phyloP scores from a whole-genome alignment of 2,113 vertebrate species.

The Nothocercus julius region DNA sequence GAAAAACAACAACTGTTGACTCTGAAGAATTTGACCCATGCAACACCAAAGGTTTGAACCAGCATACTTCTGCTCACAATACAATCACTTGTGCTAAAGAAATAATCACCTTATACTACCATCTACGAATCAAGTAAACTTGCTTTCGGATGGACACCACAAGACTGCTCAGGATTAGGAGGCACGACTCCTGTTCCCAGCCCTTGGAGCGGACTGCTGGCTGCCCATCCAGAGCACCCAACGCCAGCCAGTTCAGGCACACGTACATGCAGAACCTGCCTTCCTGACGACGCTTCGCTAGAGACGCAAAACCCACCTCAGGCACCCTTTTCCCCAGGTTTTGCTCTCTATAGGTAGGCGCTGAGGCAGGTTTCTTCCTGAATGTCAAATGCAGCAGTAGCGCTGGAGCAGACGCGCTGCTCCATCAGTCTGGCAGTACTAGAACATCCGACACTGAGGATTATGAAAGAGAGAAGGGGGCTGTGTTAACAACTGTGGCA shows the following conservation, averaged over 20 bases:
- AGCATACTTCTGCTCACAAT: neutral
- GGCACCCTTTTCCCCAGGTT: neutral
- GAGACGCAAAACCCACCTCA: neutral
- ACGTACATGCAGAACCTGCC: fast-evolving
- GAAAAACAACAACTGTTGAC: neutral
- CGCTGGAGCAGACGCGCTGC: neutral
- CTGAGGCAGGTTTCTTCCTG: neutral
- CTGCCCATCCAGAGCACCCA: neutral
- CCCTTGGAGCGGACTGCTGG: no score
- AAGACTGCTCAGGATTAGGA: neutral
- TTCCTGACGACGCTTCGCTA: neutral
- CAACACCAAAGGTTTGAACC: neutral
- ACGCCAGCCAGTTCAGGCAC: fast-evolving
- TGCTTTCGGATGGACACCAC: neutral
- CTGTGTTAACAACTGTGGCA: neutral
- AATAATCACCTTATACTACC: fast-evolving
- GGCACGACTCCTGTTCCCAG: neutral
- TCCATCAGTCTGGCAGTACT: fast-evolving
- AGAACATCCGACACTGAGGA: fast-evolving
- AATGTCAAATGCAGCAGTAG: neutral
- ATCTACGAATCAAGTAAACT: neutral
- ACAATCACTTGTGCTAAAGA: neutral
- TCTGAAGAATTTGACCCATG: neutral
- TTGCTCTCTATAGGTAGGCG: fast-evolving
- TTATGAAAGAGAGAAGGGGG: neutral